Evolutionary conservation across 2,888 invertebrate genomes (phyloP).

Genomic region (Oscheius sp.): DNA sequence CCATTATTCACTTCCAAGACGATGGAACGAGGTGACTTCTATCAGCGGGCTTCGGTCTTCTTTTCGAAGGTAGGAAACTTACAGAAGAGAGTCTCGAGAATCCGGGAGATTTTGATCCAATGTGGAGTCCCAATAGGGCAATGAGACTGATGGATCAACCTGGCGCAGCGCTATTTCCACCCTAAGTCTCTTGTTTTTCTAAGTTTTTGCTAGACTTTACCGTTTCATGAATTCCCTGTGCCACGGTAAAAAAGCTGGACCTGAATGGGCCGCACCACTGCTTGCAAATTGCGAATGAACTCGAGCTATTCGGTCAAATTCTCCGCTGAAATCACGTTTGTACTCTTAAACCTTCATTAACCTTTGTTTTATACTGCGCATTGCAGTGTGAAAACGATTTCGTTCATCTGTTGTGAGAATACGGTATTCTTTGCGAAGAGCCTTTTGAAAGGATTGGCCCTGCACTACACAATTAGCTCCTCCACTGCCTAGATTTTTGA

Average conservation of each 20-base stretch:
- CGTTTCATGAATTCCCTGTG: constrained; percentile 49
- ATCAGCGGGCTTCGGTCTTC: too few relatives aligned
- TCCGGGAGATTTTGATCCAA: constrained; percentile 68
- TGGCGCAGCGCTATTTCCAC: constrained; percentile 36
- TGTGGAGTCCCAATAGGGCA: constrained; percentile 71
- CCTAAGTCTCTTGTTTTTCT: constrained; percentile 4
- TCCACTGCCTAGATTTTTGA: constrained; percentile 33
- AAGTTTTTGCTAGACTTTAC: too few relatives aligned
- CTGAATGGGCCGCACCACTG: constrained; percentile 52
- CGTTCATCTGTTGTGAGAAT: constrained; percentile 53
- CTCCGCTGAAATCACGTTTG: constrained; percentile 33
- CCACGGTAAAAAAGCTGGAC: constrained; percentile 51
- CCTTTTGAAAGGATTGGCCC: constrained; percentile 34
- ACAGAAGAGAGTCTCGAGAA: constrained; percentile 56
- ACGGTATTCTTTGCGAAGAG: constrained; percentile 53
- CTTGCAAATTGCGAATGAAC: constrained; percentile 42
- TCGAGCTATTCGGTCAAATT: constrained; percentile 42
- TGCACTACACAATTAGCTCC: constrained; percentile 42
- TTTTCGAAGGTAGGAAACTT: too few relatives aligned
- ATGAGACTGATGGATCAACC: constrained; percentile 66
- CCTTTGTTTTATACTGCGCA: constrained; percentile 29
- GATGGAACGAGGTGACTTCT: too few relatives aligned
- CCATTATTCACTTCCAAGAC: too few relatives aligned
- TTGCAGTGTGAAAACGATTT: constrained; percentile 46
- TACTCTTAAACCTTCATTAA: not conserved